Base-by-base conservation (phyloP, 2,888 invertebrate species). In the Gerris lacustris region DNA sequence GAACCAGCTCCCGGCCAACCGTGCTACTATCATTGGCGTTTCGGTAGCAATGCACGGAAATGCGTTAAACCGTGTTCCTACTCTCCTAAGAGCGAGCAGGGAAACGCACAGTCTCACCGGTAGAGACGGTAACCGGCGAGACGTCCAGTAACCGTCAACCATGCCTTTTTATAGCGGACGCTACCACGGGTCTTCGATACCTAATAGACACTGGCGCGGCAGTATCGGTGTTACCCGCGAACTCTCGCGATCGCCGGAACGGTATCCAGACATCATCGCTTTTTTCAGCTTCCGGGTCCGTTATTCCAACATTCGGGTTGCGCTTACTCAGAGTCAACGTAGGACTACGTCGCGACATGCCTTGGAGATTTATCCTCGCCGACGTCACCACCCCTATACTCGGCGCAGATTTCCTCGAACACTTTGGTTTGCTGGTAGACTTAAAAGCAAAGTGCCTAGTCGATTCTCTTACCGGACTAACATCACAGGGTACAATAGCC, bases 261-360 rank as follows among this genome's bases (percentile, higher is more conserved):
- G 55, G 55, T 11, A 9, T 11, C 15, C 55, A 55, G 55, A 11
- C 17, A 31, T 64, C 31, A 2, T 63, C 55, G 18, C 67, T 73
- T n/a, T 69, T 45, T 62, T 74, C 74, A 5, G 75, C 73, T 11
- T 74, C 75, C 55, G 70, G 71, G 6, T 63, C 69, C 9, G 44
- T 11, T 5, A 74, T 75, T 0, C 63, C 67, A 6, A 74, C 74
- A 0, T 74, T 71, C 66, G 73, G 73, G 0, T 67, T 67, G 47
- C 67, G 70, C 5, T 62, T 70, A 5, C 44, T 72, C 5, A 7
- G n/a, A 6, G 43, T 75, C n/a, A 67, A 75, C 62, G 31, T 75
- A 4, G 72, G 72, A 5, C 43, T 75, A 6, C 70, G 73, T 0
- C 69, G 73, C 6, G 63, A 45, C 0, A 73, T 73, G 55, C 55